A percentile compares a stretch with the other conserved stretches of the same genome.
Conservation (phyloP, 2,888 invertebrate genomes). For the Drosophila borealis region DNA sequence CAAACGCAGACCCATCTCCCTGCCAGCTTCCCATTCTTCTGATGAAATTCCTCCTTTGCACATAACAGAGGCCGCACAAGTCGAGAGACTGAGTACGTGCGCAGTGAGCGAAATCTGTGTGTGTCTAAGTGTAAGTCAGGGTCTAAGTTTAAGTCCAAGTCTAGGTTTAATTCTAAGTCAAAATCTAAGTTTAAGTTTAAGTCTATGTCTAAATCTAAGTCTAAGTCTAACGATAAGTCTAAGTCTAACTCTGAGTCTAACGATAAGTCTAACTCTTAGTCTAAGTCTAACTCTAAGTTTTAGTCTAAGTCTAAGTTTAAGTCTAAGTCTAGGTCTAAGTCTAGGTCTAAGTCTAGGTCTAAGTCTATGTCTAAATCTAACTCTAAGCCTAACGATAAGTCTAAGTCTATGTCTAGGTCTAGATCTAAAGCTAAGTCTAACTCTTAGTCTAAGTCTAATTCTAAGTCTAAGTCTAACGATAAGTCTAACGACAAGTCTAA, state of each 20-base stretch:
- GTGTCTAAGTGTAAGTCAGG: constrained; percentile 1
- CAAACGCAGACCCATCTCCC: constrained; percentile 5
- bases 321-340: neutral
- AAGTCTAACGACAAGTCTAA: neutral
- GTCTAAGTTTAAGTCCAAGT: constrained; percentile 8
- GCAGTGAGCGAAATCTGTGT: neutral
- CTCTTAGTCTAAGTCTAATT: neutral
- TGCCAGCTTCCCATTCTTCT: neutral
- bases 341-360: neutral
- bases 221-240: neutral
- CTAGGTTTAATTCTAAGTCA: constrained; percentile 1
- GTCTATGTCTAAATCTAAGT: neutral
- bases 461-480: neutral
- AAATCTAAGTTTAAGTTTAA: constrained; percentile 5
- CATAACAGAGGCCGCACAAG: constrained; percentile 1
- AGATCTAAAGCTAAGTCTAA: neutral
- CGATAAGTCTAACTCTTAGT: constrained; percentile 1
- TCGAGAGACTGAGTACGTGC: neutral
- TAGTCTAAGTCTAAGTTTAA: neutral
- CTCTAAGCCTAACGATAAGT: neutral
- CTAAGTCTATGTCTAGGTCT: neutral
- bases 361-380: neutral
- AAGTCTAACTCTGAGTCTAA: neutral
- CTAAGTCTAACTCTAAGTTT: neutral
- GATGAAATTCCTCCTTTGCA: constrained; percentile 1